These are phyloP conservation scores for Caenorhabditis japonica DNA, from an alignment of 2,888 invertebrate species.

Conservation along the genomic window DNA sequence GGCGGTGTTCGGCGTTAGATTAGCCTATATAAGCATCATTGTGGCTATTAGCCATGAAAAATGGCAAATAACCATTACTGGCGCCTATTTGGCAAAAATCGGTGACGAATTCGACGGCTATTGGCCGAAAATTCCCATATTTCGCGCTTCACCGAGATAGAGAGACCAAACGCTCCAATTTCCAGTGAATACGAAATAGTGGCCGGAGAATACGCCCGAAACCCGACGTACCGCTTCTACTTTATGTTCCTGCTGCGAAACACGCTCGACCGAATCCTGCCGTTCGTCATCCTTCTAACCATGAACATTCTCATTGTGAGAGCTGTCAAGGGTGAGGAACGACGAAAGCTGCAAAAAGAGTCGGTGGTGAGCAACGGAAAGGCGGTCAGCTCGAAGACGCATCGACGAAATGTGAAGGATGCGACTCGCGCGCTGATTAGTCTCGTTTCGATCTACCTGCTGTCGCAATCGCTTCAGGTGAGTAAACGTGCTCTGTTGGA, in stretches of 20 bases:
- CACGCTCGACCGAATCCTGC: slow-evolving; percentile 71
- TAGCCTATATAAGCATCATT: too few species aligned
- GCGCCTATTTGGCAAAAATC: too few species aligned
- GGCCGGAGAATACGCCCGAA: slow-evolving; percentile 43
- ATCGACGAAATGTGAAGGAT: slow-evolving; percentile 65
- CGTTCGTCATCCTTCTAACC: slow-evolving; percentile 72
- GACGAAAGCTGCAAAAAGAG: slow-evolving; percentile 43
- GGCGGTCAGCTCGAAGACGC: slow-evolving; percentile 39
- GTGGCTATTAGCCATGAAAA: too few species aligned
- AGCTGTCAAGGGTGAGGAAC: slow-evolving; percentile 49
- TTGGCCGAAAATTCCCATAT: too few species aligned
- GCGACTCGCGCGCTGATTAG: slow-evolving; percentile 75
- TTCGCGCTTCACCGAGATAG: too few species aligned
- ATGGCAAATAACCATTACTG: too few species aligned
- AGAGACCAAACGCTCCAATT: too few species aligned
- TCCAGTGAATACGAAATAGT: slow-evolving; percentile 64
- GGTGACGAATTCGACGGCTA: too few species aligned
- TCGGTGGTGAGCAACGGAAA: slow-evolving; percentile 41
- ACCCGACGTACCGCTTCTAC: slow-evolving; percentile 65
- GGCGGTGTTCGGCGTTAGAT: too few species aligned
- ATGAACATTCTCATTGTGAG: slow-evolving; percentile 74
- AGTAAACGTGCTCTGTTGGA: background rate
- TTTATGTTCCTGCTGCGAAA: slow-evolving; percentile 76
- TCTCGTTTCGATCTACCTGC: slow-evolving; percentile 74
- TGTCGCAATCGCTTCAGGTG: slow-evolving; percentile 74